Evolutionary conservation across 23 tunicate genomes (phyloP).

Genomic region (Corella eumyota): DNA sequence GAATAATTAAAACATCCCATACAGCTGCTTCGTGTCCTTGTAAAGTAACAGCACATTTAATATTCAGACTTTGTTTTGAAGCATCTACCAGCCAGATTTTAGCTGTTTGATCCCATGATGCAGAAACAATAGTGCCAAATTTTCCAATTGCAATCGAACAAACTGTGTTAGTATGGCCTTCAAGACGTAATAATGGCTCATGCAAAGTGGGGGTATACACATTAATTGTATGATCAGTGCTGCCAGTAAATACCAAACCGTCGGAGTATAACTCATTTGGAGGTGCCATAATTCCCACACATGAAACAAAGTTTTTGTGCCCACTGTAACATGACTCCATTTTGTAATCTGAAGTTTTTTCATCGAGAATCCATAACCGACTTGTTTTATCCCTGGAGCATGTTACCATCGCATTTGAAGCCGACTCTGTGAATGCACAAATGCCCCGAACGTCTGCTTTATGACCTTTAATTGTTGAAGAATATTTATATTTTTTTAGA

Average conservation of each 20-base stretch:
- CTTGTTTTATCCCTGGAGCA: constrained; percentile 51
- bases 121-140: constrained; percentile 23
- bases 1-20: constrained; percentile 50
- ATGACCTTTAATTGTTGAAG: constrained; percentile 39
- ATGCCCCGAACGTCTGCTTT: constrained; percentile 56
- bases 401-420: constrained; percentile 21
- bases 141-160: constrained; percentile 21
- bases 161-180: constrained; percentile 53
- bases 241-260: constrained; percentile 66
- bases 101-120: constrained; percentile 87
- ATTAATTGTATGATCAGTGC: constrained; percentile 51
- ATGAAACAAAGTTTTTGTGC: constrained; percentile 72
- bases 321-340: constrained; percentile 22
- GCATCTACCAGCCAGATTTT: constrained; percentile 42
- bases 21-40: constrained; percentile 68
- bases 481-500: constrained; percentile 12
- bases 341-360: too few species aligned
- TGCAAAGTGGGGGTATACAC: constrained; percentile 13
- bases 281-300: constrained; percentile 33
- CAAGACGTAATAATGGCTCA: constrained; percentile 18
- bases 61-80: background rate
- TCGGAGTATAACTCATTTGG: constrained; percentile 36
- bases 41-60: constrained; percentile 13
- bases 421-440: constrained; percentile 1
- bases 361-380: constrained; percentile 47